A percentile compares a stretch with the other conserved stretches of the same genome.
phyloP scores from a whole-genome alignment of 2,113 vertebrate genomes.

The Laterallus jamaicensis region DNA sequence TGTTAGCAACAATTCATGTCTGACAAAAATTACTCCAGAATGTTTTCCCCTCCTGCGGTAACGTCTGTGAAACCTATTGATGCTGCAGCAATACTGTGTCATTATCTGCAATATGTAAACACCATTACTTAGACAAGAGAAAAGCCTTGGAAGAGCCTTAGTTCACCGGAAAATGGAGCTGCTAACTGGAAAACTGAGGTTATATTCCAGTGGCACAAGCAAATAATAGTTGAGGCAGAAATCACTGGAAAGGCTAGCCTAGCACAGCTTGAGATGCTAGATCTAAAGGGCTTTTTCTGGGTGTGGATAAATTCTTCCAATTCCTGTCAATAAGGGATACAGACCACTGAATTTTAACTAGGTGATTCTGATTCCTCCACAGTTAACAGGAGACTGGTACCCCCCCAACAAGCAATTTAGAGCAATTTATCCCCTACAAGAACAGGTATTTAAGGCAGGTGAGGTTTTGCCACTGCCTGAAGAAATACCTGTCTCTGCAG shows the following conservation, averaged over 20 bases:
- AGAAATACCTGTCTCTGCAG: neutral
- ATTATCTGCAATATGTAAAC: neutral
- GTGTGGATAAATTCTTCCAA: neutral
- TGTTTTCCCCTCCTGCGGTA: neutral
- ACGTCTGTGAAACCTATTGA: neutral
- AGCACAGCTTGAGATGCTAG: neutral
- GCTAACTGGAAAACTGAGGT: neutral
- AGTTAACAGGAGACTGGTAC: neutral
- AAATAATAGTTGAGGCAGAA: neutral
- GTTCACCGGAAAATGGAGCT: neutral
- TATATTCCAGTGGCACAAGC: neutral
- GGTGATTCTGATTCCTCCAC: neutral
- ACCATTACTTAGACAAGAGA: neutral
- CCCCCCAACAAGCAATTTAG: neutral
- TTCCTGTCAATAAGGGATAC: neutral
- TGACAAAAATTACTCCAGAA: neutral
- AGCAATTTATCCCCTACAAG: neutral
- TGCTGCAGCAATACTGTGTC: neutral
- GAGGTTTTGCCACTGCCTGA: neutral
- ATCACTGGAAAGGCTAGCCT: neutral
- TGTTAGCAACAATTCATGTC: neutral
- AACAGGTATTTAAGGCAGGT: neutral
- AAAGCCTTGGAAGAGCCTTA: neutral
- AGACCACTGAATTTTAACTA: neutral
- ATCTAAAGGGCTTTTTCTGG: neutral